Base-by-base conservation (phyloP, 1,140 invertebrate genomes). In the Sycobia sp. region DNA sequence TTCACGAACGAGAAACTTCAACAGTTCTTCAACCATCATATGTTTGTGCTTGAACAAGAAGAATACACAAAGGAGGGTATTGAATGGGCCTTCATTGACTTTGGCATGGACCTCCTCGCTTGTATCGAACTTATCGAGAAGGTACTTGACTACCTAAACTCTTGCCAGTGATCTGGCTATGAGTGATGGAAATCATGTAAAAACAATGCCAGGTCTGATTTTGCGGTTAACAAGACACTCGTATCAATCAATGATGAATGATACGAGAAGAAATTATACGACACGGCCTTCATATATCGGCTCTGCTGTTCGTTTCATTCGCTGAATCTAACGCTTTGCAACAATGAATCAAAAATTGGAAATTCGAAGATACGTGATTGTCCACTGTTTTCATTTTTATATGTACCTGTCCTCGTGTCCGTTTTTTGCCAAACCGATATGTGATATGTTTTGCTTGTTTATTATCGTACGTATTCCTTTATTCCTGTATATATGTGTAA, bases 21-120 rank as follows among this genome's bases (percentile, higher is more conserved):
- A 85, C 95, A 97, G 82, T 97, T 97, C 89, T 97, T 97, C 91
- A 97, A 97, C 85, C 95, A 97, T 82, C 94, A 97, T 90, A 97
- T 97, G 95, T 97, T 97, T 85, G 94, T 97, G 72, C 88, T 97
- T 75, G 95, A 97, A 86, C 94, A 96, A 90, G 94, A 96, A 86
- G 95, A 97, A 82, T 98, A 98, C 87, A 95, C 94, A 82, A 91
- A 86, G 78, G 94, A 97, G 84, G 93, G 92, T 76, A 97, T 97
- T 84, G 87, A 94, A 67, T 97, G 95, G 95, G 87, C 89, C 73
- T 97, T 97, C 86, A 96, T 97, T 83, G 94, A 97, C 89, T 97
- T 97, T 85, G 95, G 95, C 84, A 96, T 97, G 93, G 95, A 97
- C 84, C 89, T 97, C 81, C 88, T 94, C 78, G 93, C 93, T 82